Evolutionary conservation across 2,113 vertebrate species (phyloP).

Genomic region (Tragulus kanchil): DNA sequence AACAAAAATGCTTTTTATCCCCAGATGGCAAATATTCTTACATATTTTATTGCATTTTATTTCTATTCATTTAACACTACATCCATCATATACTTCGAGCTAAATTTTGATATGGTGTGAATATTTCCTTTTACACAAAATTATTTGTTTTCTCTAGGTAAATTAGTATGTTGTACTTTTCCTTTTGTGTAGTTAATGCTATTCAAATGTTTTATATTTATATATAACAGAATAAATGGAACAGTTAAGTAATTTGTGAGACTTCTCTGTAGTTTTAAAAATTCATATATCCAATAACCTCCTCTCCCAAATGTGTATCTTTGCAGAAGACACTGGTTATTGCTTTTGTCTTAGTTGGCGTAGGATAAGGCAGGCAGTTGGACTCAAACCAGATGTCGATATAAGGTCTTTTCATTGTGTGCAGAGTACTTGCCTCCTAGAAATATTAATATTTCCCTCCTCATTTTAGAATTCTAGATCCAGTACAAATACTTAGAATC

Average conservation of each 20-base stretch:
- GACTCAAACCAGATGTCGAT: neutral
- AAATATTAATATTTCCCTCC: neutral
- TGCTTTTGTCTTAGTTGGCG: neutral
- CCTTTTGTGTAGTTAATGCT: neutral
- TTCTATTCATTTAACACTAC: neutral
- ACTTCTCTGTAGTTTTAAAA: neutral
- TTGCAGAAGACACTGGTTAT: neutral
- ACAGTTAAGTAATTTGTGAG: neutral
- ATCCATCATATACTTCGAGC: neutral
- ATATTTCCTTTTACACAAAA: neutral
- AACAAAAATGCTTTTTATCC: neutral
- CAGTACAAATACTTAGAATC: neutral
- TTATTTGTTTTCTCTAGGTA: neutral
- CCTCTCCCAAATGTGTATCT: neutral
- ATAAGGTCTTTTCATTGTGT: neutral
- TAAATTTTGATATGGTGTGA: neutral
- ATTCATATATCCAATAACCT: neutral
- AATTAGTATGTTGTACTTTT: neutral
- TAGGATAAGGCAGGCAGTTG: neutral
- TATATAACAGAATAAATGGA: neutral
- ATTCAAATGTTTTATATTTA: neutral
- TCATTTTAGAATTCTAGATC: neutral
- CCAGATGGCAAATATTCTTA: neutral
- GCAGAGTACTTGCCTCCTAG: neutral
- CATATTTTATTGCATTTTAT: neutral